Evolutionary conservation across 92 coral and sea anemone species (phyloP).

Genomic region (Epizoanthus fatuus): DNA sequence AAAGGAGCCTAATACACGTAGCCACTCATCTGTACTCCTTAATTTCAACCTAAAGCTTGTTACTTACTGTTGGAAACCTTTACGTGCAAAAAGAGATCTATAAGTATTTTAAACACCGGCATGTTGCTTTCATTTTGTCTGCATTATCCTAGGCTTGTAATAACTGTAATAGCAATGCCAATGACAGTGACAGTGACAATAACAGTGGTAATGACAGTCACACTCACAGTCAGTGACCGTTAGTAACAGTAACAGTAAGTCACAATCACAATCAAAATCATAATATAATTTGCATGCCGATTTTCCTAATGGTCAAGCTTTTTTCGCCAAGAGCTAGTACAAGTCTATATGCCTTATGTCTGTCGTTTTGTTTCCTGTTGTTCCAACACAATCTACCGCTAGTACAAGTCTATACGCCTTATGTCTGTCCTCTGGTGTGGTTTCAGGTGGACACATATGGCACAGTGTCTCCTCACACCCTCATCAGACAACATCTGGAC

Average conservation of each 20-base stretch:
- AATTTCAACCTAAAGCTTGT: no score
- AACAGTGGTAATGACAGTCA: background rate
- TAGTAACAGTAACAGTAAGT: background rate
- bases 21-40: no score
- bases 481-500: slow-evolving; percentile 97
- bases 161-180: no score
- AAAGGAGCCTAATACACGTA: no score
- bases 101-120: no score
- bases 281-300: background rate
- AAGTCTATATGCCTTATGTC: background rate
- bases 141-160: no score
- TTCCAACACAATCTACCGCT: background rate
- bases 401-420: background rate
- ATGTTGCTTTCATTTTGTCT: no score
- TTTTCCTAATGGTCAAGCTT: background rate
- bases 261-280: background rate
- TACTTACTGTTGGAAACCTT: background rate
- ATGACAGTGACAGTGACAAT: background rate
- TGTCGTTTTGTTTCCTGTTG: background rate
- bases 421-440: slow-evolving; percentile 1
- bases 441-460: slow-evolving; percentile 99
- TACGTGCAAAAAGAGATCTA: no score
- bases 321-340: background rate
- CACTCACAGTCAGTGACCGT: background rate
- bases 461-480: slow-evolving; percentile 99